Conservation (phyloP, 2,888 invertebrate species). For the Darwinula stevensoni region DNA sequence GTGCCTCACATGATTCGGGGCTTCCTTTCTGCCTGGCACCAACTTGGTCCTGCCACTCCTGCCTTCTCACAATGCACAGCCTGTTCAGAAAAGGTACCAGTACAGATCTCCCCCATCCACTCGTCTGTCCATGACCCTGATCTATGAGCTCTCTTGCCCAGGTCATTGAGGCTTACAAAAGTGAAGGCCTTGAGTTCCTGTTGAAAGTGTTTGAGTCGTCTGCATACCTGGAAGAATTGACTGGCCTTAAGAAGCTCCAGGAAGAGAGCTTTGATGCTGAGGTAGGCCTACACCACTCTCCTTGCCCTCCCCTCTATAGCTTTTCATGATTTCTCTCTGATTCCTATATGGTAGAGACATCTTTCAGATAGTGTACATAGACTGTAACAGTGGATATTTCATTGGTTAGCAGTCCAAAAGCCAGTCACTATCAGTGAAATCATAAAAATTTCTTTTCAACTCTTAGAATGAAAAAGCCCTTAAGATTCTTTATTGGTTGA, state of each 20-base stretch:
- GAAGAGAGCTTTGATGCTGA: constrained; percentile 14
- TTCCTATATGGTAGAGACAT: too few species aligned
- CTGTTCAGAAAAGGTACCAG: constrained; percentile 31
- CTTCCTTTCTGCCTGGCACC: constrained; percentile 49
- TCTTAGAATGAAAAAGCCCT: too few species aligned
- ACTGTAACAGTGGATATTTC: too few species aligned
- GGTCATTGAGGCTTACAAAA: constrained; percentile 17
- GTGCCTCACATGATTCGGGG: constrained; percentile 83
- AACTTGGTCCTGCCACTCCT: constrained; percentile 49
- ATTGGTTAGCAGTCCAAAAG: too few species aligned
- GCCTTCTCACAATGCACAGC: constrained; percentile 76
- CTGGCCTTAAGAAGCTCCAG: constrained; percentile 33
- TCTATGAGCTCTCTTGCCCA: constrained; percentile 10
- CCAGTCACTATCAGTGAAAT: too few species aligned
- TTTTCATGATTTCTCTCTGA: too few species aligned
- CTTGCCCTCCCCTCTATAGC: too few species aligned
- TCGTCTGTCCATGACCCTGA: too few species aligned
- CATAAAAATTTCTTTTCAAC: too few species aligned
- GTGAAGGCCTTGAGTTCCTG: constrained; percentile 34
- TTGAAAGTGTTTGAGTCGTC: constrained; percentile 47
- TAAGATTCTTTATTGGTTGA: too few species aligned
- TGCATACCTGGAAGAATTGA: constrained; percentile 50
- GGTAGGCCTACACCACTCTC: too few species aligned
- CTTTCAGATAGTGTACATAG: too few species aligned
- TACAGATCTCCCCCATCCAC: neutral